Evolutionary conservation across 1,140 invertebrate genomes (phyloP), one percentile per base, ranked within the genome.

Genomic region (Aphis gossypii): DNA sequence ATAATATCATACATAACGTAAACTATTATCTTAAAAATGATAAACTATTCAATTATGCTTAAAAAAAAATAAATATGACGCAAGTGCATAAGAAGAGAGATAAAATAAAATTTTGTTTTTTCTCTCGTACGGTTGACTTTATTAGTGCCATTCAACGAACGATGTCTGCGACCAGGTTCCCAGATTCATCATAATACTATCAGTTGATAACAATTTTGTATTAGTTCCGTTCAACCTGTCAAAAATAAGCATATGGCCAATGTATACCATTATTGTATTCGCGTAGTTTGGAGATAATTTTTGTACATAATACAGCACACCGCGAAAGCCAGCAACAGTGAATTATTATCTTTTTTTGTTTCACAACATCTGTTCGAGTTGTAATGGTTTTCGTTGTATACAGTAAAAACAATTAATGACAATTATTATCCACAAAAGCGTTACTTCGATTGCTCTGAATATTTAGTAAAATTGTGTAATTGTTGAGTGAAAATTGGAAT

Each of bases 261-360:
- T 68, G 60, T 68, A n/a, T n/a, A 68, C 60, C 14, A 68, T 76
- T n/a, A 18, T 35, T 35, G 6, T 76, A 76, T 76, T 76, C 60
- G 4, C 14, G 14, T 76, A 76, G n/a, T 76, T 76, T 76, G 30
- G 30, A n/a, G 60, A 76, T 76, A 76, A 76, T 76, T 76, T 76
- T 76, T 76, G n/a, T n/a, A 76, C 60, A 76, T n/a, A 76, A 76
- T 11, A 76, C n/a, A 76, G 18, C 60, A 76, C 60, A n/a, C 30
- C 60, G 0, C 60, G 4, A 76, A 76, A 76, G 60, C 60, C 60
- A 76, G 48, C 48, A 14, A 46, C 60, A n/a, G 30, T 68, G 11
- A 76, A 76, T 76, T 60, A 76, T 76, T 60, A 76, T 18, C 30
- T 76, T 76, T 76, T 76, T n/a, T n/a, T 68, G 60, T 68, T 68